phyloP scores from a whole-genome alignment of 2,888 invertebrate genomes.

The Branchipolynoe longqiensis region DNA sequence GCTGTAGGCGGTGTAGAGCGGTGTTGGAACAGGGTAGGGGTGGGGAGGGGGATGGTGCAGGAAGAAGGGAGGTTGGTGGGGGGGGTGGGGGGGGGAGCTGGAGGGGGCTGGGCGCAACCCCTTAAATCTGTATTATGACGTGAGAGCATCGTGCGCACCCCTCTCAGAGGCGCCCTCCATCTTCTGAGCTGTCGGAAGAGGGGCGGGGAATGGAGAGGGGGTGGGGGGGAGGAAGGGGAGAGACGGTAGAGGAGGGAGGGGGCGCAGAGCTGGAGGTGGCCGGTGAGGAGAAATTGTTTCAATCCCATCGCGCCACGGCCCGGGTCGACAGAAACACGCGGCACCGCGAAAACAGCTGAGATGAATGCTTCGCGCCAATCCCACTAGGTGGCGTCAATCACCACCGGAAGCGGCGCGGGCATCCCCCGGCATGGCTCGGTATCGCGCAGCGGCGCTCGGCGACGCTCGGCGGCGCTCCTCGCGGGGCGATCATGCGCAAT shows the following conservation, averaged over 20 bases:
- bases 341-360: no score
- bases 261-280: no score
- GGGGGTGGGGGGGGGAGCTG: background rate
- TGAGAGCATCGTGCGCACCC: background rate
- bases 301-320: slow-evolving; percentile 34
- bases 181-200: slow-evolving; percentile 36
- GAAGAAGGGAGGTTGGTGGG: no score
- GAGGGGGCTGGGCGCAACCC: background rate
- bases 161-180: slow-evolving; percentile 50
- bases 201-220: no score
- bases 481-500: slow-evolving; percentile 52
- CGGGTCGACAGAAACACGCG: no score
- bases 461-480: slow-evolving; percentile 19
- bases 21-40: no score
- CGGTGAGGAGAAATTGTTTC: slow-evolving; percentile 55
- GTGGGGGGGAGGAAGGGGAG: no score
- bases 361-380: slow-evolving; percentile 33
- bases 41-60: no score
- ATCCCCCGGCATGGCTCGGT: slow-evolving; percentile 8
- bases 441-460: no score
- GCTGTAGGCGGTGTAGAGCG: no score
- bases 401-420: slow-evolving; percentile 30
- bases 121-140: slow-evolving; percentile 55
- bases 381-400: slow-evolving; percentile 55
- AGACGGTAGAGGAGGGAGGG: no score